A percentile compares a stretch with the other conserved stretches of the same genome.
phyloP scores from a whole-genome alignment of 1,140 invertebrate species.

The Agraylea sexmaculata region DNA sequence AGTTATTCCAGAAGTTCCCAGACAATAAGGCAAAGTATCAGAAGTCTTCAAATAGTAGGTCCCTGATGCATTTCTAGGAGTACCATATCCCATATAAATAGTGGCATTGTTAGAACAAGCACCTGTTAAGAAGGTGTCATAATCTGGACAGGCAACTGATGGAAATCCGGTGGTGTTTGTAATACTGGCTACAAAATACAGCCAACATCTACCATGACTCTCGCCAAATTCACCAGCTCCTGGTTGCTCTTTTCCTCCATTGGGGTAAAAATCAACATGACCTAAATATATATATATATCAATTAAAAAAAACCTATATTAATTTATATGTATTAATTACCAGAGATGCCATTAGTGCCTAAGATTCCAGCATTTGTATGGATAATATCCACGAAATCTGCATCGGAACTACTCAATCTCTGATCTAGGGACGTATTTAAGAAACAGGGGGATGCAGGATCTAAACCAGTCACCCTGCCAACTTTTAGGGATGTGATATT shows the following conservation, averaged over 20 bases:
- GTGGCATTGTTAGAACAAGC: neutral
- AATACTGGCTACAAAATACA: neutral
- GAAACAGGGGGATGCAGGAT: conserved; percentile 52
- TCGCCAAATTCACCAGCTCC: conserved; percentile 20
- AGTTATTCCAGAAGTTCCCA: too few species aligned
- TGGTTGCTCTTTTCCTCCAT: neutral
- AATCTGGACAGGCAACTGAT: neutral
- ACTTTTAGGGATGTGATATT: conserved; percentile 29
- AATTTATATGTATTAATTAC: too few species aligned
- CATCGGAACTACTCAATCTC: conserved; percentile 44
- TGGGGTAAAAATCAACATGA: conserved; percentile 4
- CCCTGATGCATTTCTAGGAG: neutral
- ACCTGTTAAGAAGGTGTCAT: neutral
- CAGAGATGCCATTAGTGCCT: too few species aligned
- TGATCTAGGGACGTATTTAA: conserved; percentile 34
- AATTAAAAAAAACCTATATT: too few species aligned
- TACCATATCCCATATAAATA: conserved; percentile 1
- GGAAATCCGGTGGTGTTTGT: neutral
- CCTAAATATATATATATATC: too few species aligned
- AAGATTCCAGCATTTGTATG: conserved; percentile 60
- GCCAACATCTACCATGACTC: neutral
- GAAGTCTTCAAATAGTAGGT: neutral
- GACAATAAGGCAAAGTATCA: too few species aligned
- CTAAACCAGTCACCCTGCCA: conserved; percentile 49
- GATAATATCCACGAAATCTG: conserved; percentile 50